Base-by-base conservation (phyloP, 53 echinoderm and acorn worm genomes). In the Holothuria scabra region DNA sequence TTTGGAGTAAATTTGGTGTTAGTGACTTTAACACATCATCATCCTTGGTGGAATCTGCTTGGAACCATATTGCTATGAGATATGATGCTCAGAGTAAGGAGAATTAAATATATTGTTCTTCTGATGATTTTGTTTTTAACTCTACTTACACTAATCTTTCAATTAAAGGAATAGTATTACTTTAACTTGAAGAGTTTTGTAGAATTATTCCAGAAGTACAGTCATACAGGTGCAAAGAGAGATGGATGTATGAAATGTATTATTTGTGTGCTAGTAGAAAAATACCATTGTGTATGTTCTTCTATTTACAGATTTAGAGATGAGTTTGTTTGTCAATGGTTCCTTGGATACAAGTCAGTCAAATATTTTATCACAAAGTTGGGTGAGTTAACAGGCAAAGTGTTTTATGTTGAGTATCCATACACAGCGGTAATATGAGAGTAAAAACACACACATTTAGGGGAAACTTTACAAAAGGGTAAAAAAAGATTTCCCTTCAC, bases 81-180 rank as follows among this genome's bases (percentile, higher is more conserved):
- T 82, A 87, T 56, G 96, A 96, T 86, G 93, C 92, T 25, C 91
- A 96, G 64, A 94, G 96, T 96, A 88, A 86, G 90, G 66, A 31
- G 32, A 26, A 12, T 48, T 29, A 59, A 48, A 25, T n/a, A 20
- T 20, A 65, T n/a, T 52, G 52, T 4, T 16, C 52, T 52, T 52
- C 22, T 66, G 18, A 8, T 66, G 65, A 23, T 7, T 65, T 65
- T 3, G n/a, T 65, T 12, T 28, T 14, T 7, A 14, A 22, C 28
- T 16, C 31, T 31, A 16, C 25, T n/a, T n/a, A 41, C 7, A 41
- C 28, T 8, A 28, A 12, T 65, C 31, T 4, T 14, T 29, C 4
- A 5, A 0, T 0, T 28, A 7, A 65, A 65, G 8, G 2, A 28
- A 65, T 65, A 31, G 31, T 65, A 25, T 61, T 61, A 9, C n/a